Base-by-base conservation (phyloP, 2,888 invertebrate genomes). In the Allacma fusca region DNA sequence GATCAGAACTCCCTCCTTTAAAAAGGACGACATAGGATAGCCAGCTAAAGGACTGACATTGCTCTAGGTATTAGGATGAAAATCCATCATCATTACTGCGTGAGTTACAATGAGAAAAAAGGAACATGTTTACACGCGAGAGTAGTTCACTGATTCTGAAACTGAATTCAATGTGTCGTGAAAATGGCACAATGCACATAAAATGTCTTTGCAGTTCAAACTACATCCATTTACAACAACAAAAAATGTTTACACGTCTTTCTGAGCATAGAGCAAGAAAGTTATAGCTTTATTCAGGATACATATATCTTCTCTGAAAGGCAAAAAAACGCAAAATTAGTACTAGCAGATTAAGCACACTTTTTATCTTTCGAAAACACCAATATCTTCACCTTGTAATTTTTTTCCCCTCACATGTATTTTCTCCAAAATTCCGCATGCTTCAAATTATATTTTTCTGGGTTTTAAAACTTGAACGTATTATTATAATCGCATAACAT, bases 111-210 rank as follows among this genome's bases (percentile, higher is more conserved):
- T 50, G 50, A 50, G 50, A 50, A 50, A 50, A 16, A 50, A 50
- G 34, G 19, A 50, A 50, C 50, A 50, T 50, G 50, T 68, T 68
- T 40, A 21, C 21, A 40, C 68, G 40, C 71, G 71, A 71, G 44
- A 57, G 50, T 23, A 50, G 59, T 50, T 71, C 40, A 28, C 26
- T 71, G 71, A 71, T 59, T 71, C 29, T 70, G 19, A 71, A 59
- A 57, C 21, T 59, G 23, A 28, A 44, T 68, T 50, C 50, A 44
- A 43, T 43, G 44, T 62, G 67, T 40, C 64, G 34, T 67, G 67
- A 29, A 23, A 29, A 40, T 72, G 44, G n/a, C 76, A 65, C 71
- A 70, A 65, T 50, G n/a, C 50, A 16, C 19, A 50, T 50, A 19
- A 12, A 50, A 40, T 40, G 40, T 40, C 40, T 40, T 13, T 40